A percentile compares a stretch with the other conserved stretches of the same genome.
These are phyloP conservation scores for Augochlora pura DNA, from an alignment of 1,140 invertebrate genomes.

Conservation along the genomic window DNA sequence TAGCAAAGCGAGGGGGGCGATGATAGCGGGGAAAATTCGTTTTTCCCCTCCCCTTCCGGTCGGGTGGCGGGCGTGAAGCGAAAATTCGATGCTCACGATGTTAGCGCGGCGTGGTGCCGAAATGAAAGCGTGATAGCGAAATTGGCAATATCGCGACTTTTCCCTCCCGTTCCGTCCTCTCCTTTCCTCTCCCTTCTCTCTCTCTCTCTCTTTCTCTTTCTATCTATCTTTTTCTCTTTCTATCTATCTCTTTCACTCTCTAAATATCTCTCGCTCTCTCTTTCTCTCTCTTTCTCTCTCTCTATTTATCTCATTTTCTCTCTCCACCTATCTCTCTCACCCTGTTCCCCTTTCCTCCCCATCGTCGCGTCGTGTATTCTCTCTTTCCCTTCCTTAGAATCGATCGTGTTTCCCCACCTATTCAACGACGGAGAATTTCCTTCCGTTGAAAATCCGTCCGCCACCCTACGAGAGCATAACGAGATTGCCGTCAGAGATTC, in stretches of 20 bases:
- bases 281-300: slow-evolving; percentile 26
- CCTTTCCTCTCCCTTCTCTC: slow-evolving; percentile 4
- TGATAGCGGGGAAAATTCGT: slow-evolving; percentile 53
- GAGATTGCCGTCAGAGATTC: slow-evolving; percentile 12
- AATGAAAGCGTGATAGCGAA: slow-evolving; percentile 62
- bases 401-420: slow-evolving; percentile 13
- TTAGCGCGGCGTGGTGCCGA: slow-evolving; percentile 48
- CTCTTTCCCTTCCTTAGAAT: slow-evolving; percentile 49
- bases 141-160: slow-evolving; percentile 64
- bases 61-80: slow-evolving; percentile 21
- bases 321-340: neutral
- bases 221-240: neutral
- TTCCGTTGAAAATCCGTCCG: slow-evolving; percentile 10
- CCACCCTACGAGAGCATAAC: slow-evolving; percentile 1
- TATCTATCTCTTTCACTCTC: slow-evolving; percentile 1
- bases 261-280: neutral
- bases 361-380: neutral
- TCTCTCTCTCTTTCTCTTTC: neutral
- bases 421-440: slow-evolving; percentile 22
- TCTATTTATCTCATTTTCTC: neutral
- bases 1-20: slow-evolving; percentile 25
- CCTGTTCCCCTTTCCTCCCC: too few relatives aligned
- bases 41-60: slow-evolving; percentile 24
- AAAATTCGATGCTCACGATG: slow-evolving; percentile 60
- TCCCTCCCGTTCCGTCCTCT: slow-evolving; percentile 29